Evolutionary conservation across 2,113 vertebrate genomes (phyloP).

Genomic region (Petromus typicus): DNA sequence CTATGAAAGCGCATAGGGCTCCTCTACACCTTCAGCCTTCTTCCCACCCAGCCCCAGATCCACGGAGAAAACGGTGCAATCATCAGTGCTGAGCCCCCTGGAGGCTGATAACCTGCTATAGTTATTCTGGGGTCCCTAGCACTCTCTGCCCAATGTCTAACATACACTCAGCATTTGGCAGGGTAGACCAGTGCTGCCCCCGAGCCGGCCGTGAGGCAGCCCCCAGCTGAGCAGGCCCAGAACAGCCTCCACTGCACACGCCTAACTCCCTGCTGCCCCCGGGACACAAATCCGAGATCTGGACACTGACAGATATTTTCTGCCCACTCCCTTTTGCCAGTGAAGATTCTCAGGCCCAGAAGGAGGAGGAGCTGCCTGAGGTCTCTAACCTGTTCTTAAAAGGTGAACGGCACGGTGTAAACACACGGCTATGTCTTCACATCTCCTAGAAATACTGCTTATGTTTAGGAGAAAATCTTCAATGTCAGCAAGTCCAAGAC

Average conservation of each 20-base stretch:
- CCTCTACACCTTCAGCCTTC: background rate
- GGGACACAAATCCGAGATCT: background rate
- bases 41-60: background rate
- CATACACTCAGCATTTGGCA: background rate
- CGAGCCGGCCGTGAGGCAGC: background rate
- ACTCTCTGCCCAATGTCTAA: background rate
- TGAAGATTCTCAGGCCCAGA: background rate
- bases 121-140: background rate
- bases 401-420: background rate
- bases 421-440: background rate
- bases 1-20: background rate
- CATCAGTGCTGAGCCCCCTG: background rate
- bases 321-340: background rate
- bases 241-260: rapidly evolving
- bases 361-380: background rate
- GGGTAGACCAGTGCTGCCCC: background rate
- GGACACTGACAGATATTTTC: background rate
- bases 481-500: background rate
- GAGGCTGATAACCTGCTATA: background rate
- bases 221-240: background rate
- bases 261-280: background rate
- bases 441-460: background rate
- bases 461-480: background rate
- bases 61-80: background rate
- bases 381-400: background rate